phyloP scores from a whole-genome alignment of 2,113 vertebrate genomes.

The Semicossyphus pulcher region DNA sequence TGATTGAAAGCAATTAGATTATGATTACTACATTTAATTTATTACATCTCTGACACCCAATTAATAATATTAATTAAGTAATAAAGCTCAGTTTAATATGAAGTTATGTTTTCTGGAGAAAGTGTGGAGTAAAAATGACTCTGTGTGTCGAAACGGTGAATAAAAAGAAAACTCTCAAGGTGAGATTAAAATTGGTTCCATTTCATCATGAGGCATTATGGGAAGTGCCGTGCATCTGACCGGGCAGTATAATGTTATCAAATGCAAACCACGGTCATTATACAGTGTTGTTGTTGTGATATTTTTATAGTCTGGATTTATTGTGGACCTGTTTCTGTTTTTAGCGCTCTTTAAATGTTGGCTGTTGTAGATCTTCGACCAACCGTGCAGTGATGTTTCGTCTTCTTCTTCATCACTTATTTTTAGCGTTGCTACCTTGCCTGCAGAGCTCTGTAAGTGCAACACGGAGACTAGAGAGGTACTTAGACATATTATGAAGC shows the following conservation, averaged over 20 bases:
- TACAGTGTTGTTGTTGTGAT: conserved; percentile 24
- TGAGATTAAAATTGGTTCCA: conserved; percentile 73
- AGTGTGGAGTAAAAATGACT: background rate
- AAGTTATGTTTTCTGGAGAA: conserved; percentile 9
- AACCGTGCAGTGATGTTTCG: background rate
- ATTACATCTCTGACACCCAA: conserved; percentile 37
- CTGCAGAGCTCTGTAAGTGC: too few relatives aligned
- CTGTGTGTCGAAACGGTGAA: background rate
- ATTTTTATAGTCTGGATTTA: conserved; percentile 54
- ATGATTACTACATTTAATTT: conserved; percentile 73
- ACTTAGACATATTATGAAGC: too few relatives aligned
- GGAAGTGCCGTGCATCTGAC: too few relatives aligned
- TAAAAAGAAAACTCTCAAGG: conserved; percentile 70
- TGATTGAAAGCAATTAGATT: conserved; percentile 77
- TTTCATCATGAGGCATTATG: too few relatives aligned
- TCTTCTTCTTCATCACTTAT: too few relatives aligned
- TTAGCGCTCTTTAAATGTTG: conserved; percentile 35
- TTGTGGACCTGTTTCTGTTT: conserved; percentile 28
- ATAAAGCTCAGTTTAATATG: background rate
- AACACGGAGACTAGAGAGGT: too few relatives aligned
- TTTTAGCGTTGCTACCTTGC: too few relatives aligned
- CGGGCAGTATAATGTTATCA: conserved; percentile 76
- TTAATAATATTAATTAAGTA: conserved; percentile 31
- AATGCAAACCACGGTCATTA: conserved; percentile 40
- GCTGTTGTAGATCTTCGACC: background rate